These are phyloP conservation scores for Eptesicus fuscus DNA, from an alignment of 2,113 vertebrate genomes.

Conservation along the genomic window DNA sequence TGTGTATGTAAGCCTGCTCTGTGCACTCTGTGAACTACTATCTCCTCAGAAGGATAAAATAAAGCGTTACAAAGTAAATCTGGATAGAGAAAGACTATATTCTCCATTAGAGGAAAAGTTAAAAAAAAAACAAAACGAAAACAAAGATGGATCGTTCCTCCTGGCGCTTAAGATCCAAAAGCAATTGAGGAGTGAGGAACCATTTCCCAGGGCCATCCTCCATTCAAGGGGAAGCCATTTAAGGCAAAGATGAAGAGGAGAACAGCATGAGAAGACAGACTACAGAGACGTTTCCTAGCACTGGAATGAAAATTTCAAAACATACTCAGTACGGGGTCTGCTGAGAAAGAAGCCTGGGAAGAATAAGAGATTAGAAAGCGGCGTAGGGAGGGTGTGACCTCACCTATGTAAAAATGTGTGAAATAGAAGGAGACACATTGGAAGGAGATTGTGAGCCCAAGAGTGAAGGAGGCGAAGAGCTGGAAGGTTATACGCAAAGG, in stretches of 20 bases:
- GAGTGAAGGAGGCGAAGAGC: background rate
- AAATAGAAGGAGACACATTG: background rate
- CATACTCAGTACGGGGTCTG: background rate
- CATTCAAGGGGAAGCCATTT: background rate
- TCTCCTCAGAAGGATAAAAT: background rate
- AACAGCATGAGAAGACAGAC: background rate
- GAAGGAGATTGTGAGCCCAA: background rate
- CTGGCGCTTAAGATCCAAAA: background rate
- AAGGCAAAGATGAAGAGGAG: background rate
- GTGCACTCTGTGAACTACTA: background rate
- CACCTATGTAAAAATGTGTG: background rate
- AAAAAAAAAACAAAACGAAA: background rate
- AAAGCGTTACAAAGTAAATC: background rate
- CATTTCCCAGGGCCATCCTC: background rate
- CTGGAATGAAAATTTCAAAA: background rate
- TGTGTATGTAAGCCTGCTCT: background rate
- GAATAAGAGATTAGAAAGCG: background rate
- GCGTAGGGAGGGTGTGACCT: background rate
- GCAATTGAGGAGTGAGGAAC: background rate
- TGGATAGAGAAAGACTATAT: background rate
- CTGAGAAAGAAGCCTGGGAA: background rate
- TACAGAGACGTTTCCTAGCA: background rate
- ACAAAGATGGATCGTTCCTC: background rate
- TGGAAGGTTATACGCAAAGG: fast-evolving
- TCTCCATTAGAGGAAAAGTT: background rate